Percentiles rank a stretch among this genome's conserved stretches.
Conservation (phyloP, 2,888 invertebrate genomes). For the Liodrosophila aerea region DNA sequence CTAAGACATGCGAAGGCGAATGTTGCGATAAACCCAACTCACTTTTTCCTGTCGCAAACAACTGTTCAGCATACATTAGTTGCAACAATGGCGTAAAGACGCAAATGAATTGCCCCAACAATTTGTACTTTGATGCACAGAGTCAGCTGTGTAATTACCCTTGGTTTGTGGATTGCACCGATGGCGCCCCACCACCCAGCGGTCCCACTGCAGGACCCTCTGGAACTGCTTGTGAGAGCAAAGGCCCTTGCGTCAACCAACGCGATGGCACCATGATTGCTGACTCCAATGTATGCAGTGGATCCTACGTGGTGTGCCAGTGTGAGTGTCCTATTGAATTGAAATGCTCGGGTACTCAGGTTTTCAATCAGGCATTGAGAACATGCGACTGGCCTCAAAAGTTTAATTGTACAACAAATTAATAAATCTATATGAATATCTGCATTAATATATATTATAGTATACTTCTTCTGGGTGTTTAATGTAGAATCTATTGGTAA, state of each 20-base stretch:
- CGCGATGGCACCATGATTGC: constrained; percentile 47
- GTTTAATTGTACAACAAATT: constrained; percentile 41
- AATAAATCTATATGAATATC: constrained; percentile 30
- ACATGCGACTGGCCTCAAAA: constrained; percentile 68
- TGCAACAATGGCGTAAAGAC: constrained; percentile 34
- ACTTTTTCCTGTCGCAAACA: constrained; percentile 36
- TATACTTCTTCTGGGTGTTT: neutral
- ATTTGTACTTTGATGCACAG: constrained; percentile 55
- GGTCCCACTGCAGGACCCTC: constrained; percentile 75
- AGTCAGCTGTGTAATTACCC: constrained; percentile 66
- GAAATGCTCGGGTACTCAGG: constrained; percentile 43
- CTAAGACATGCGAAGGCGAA: constrained; percentile 46
- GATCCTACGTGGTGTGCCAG: constrained; percentile 64
- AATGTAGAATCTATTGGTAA: too few species aligned
- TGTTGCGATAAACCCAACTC: constrained; percentile 45
- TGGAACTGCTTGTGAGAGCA: constrained; percentile 63
- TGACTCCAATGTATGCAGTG: constrained; percentile 35
- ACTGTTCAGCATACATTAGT: constrained; percentile 54
- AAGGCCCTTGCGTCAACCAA: constrained; percentile 59
- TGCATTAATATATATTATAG: neutral
- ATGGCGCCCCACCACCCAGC: constrained; percentile 59
- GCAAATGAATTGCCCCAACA: constrained; percentile 55
- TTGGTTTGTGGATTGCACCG: constrained; percentile 58
- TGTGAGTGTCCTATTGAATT: constrained; percentile 77
- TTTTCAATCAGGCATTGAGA: constrained; percentile 36